Conservation (phyloP, 2,888 invertebrate species). For the Plagodis dolabraria region DNA sequence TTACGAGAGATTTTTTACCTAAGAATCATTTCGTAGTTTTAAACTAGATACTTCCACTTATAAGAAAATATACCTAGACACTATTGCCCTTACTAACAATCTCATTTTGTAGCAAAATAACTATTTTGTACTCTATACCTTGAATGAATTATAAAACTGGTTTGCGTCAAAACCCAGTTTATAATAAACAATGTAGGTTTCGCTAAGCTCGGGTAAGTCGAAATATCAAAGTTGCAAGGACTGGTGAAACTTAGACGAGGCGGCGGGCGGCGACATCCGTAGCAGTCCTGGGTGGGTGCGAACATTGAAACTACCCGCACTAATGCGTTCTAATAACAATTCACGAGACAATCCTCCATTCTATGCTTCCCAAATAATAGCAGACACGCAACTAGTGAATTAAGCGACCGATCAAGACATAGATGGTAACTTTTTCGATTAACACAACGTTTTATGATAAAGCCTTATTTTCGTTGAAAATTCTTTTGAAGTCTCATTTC, state of each 20-base stretch:
- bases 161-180: too few species aligned
- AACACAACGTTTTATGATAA: slow-evolving; percentile 14
- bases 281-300: slow-evolving; percentile 42
- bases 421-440: slow-evolving; percentile 35
- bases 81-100: too few species aligned
- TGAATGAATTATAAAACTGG: too few species aligned
- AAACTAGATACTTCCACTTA: too few species aligned
- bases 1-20: background rate
- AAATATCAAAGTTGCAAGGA: slow-evolving; percentile 48
- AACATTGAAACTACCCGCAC: slow-evolving; percentile 45
- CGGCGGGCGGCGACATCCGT: slow-evolving; percentile 47
- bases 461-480: too few species aligned
- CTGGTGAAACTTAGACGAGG: slow-evolving; percentile 41
- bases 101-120: too few species aligned
- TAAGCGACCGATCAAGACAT: slow-evolving; percentile 29
- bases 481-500: too few species aligned
- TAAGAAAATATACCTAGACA: too few species aligned
- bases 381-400: slow-evolving; percentile 58
- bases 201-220: slow-evolving; percentile 26
- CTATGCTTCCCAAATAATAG: slow-evolving; percentile 46
- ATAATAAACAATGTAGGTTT: too few species aligned
- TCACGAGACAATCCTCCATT: slow-evolving; percentile 54
- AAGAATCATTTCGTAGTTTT: too few species aligned
- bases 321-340: slow-evolving; percentile 42
- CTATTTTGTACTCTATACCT: too few species aligned